Conservation (phyloP, 2,888 invertebrate species). For the Laspeyria flexula region DNA sequence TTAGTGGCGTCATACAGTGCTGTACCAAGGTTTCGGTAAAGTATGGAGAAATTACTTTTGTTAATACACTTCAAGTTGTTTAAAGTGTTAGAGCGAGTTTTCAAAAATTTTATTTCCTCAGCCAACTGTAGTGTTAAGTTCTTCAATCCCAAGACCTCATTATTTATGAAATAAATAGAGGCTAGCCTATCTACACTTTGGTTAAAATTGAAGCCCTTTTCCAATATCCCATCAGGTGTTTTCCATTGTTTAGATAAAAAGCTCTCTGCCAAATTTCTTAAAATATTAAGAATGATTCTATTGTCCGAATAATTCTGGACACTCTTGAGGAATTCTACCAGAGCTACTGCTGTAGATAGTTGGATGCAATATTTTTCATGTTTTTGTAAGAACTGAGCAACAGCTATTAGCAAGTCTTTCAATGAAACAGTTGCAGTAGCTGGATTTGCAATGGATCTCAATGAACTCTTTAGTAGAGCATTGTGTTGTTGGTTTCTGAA, state of each 20-base stretch:
- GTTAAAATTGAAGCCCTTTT: constrained; percentile 89
- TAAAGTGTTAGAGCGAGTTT: constrained; percentile 86
- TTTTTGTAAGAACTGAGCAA: constrained; percentile 69
- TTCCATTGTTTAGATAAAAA: constrained; percentile 90
- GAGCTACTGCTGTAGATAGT: constrained; percentile 82
- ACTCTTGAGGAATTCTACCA: constrained; percentile 83
- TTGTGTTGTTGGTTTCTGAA: constrained; percentile 81
- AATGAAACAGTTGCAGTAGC: constrained; percentile 56
- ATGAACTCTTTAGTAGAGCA: constrained; percentile 67
- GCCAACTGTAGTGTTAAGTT: constrained; percentile 84
- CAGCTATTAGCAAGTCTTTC: constrained; percentile 69
- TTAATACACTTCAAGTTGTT: constrained; percentile 88
- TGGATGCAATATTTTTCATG: constrained; percentile 83
- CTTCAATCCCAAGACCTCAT: constrained; percentile 85
- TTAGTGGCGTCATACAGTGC: constrained; percentile 86
- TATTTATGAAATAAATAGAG: constrained; percentile 87
- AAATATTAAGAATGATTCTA: constrained; percentile 70
- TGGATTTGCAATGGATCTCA: constrained; percentile 68
- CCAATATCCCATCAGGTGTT: constrained; percentile 85
- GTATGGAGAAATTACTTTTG: constrained; percentile 88
- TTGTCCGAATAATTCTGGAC: constrained; percentile 76
- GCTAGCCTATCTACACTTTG: constrained; percentile 88
- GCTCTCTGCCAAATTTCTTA: constrained; percentile 69
- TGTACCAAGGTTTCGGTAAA: constrained; percentile 88
- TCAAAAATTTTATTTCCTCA: constrained; percentile 85